phyloP scores from a whole-genome alignment of 1,140 invertebrate genomes.

The Drosophila sulfurigaster region DNA sequence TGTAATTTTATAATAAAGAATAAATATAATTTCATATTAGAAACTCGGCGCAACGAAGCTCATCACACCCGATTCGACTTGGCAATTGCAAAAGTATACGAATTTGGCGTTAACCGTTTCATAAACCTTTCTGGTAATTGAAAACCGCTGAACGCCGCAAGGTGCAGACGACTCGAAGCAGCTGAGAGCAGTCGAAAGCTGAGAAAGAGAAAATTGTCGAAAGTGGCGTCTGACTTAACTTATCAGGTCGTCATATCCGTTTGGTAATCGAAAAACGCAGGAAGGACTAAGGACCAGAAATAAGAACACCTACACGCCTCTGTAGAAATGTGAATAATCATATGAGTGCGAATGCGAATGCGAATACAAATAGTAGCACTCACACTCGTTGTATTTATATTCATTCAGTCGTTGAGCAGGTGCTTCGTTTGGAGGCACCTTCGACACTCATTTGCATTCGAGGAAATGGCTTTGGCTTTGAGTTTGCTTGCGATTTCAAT shows the following conservation, averaged over 20 bases:
- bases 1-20: no score
- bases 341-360: background rate
- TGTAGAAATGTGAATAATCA: constrained; percentile 10
- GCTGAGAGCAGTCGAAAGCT: background rate
- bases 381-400: background rate
- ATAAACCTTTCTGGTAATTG: constrained; percentile 63
- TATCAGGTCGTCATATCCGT: constrained; percentile 64
- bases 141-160: constrained; percentile 48
- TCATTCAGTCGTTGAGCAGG: constrained; percentile 31
- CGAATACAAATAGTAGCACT: background rate
- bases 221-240: constrained; percentile 54
- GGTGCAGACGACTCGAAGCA: background rate
- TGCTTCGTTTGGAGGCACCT: constrained; percentile 17
- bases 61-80: background rate
- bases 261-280: constrained; percentile 70
- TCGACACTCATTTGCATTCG: constrained; percentile 64
- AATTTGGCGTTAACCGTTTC: constrained; percentile 25
- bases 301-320: constrained; percentile 24
- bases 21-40: no score
- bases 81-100: background rate
- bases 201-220: background rate
- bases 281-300: constrained; percentile 42
- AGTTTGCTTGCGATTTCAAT: constrained; percentile 2
- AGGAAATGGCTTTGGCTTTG: constrained; percentile 58
- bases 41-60: no score